These are phyloP conservation scores for Melanotaenia boesemani DNA, from an alignment of 2,797 vertebrate species.

Conservation along the genomic window DNA sequence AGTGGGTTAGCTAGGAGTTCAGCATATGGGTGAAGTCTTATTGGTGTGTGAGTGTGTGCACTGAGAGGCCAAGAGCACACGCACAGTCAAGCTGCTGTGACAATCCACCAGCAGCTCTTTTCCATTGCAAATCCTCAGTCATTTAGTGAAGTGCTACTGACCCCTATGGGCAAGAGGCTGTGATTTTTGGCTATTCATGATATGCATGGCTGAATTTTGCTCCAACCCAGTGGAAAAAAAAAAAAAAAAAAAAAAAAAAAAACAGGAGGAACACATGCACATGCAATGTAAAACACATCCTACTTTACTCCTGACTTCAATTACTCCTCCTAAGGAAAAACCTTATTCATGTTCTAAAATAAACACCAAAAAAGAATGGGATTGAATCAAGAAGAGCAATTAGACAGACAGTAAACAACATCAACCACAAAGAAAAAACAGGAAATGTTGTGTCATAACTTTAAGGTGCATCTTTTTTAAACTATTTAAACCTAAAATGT, in stretches of 20 bases:
- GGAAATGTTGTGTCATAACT: neutral
- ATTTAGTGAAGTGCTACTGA: constrained; percentile 94
- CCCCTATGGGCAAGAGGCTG: constrained; percentile 93
- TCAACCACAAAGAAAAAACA: neutral
- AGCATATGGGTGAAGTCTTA: constrained; percentile 47
- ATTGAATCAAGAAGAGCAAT: neutral
- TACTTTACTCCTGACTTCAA: neutral
- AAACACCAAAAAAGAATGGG: neutral
- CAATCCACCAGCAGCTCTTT: constrained; percentile 55
- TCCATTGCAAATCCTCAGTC: constrained; percentile 77
- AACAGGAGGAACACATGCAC: neutral
- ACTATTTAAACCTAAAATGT: no score
- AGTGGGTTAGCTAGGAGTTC: constrained; percentile 54
- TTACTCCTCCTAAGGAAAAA: neutral
- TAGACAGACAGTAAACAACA: neutral
- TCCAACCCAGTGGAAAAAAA: constrained; percentile 1
- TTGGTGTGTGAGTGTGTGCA: constrained; percentile 17
- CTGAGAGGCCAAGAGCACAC: constrained; percentile 35
- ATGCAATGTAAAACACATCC: constrained; percentile 20
- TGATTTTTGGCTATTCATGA: constrained; percentile 64
- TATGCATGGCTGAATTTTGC: constrained; percentile 62
- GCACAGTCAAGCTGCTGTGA: constrained; percentile 37
- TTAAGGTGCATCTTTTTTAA: no score
- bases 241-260: no score
- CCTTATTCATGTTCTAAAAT: neutral